phyloP scores from a whole-genome alignment of 2,113 vertebrate species.

The Rhynchopsitta pachyrhyncha region DNA sequence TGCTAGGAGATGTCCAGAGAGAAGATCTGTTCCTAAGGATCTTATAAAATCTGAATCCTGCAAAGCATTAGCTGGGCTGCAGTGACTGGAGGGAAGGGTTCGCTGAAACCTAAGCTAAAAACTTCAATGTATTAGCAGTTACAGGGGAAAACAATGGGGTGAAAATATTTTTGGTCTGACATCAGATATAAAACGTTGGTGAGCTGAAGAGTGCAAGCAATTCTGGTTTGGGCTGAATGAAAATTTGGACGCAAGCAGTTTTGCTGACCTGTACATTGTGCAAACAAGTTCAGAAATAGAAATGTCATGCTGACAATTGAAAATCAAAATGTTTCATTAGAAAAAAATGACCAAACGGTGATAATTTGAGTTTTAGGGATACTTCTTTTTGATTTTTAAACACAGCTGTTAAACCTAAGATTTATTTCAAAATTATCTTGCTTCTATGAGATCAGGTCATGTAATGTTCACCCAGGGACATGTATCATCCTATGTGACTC shows the following conservation, averaged over 20 bases:
- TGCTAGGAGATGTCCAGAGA: neutral
- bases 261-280: neutral
- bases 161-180: neutral
- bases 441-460: neutral
- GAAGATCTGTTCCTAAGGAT: neutral
- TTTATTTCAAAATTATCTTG: neutral
- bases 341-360: neutral
- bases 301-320: neutral
- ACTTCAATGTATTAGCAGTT: neutral
- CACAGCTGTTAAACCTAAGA: neutral
- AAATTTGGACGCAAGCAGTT: neutral
- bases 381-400: neutral
- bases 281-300: conserved; percentile 9
- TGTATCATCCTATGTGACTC: neutral
- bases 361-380: neutral
- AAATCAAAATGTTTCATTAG: neutral
- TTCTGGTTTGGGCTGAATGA: neutral
- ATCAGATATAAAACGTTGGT: neutral
- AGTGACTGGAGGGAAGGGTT: neutral
- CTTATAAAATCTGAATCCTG: neutral
- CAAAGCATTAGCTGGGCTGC: neutral
- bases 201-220: neutral
- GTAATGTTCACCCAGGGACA: neutral
- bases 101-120: neutral
- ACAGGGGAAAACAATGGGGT: neutral